Evolutionary conservation across 2,797 vertebrate genomes (phyloP).

Genomic region (Arremon brunneinucha): DNA sequence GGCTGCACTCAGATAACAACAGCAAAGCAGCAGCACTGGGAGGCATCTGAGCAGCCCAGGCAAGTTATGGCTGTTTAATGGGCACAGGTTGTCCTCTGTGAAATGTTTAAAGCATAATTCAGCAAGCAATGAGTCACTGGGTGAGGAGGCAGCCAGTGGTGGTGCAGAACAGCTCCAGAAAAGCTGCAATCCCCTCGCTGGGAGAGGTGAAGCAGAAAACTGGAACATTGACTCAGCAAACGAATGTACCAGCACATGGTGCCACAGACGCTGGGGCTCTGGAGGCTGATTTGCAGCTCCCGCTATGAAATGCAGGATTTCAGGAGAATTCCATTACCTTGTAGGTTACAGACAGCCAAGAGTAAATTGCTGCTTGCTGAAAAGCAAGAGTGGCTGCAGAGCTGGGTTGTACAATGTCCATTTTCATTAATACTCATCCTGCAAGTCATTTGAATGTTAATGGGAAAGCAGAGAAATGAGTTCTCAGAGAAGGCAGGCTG

Average conservation of each 20-base stretch:
- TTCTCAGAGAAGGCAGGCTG: neutral
- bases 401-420: neutral
- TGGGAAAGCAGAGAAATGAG: neutral
- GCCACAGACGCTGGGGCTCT: neutral
- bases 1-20: slow-evolving; percentile 54
- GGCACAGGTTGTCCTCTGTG: neutral
- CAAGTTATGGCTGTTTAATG: slow-evolving; percentile 35
- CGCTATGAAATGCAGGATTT: neutral
- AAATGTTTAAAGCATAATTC: slow-evolving; percentile 31
- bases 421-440: neutral
- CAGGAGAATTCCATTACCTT: neutral
- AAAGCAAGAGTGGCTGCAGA: neutral
- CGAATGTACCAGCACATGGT: neutral
- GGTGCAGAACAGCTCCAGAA: neutral
- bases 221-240: slow-evolving; percentile 6
- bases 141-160: neutral
- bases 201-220: neutral
- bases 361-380: neutral
- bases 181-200: neutral
- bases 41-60: neutral
- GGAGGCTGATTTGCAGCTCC: neutral
- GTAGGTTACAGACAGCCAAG: neutral
- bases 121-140: slow-evolving; percentile 31
- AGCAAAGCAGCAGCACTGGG: slow-evolving; percentile 31
- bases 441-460: neutral